These are phyloP conservation scores for Sitta europaea DNA, from an alignment of 2,113 vertebrate species.

Conservation along the genomic window DNA sequence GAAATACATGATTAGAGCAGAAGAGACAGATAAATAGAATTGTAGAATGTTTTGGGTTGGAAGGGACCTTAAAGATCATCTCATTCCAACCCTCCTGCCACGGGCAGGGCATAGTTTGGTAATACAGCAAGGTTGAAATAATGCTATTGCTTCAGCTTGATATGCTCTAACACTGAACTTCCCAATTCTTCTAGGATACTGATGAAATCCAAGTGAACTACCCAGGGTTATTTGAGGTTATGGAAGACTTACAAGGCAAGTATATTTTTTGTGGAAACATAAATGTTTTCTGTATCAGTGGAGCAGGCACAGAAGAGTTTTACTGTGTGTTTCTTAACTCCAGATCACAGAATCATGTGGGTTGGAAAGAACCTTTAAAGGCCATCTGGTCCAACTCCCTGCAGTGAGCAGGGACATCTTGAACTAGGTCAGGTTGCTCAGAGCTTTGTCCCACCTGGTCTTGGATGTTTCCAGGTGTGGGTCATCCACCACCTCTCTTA, in stretches of 20 bases:
- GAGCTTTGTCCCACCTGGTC: fast-evolving
- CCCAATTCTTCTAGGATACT: constrained; percentile 77
- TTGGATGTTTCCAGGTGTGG: background rate
- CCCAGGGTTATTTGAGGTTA: constrained; percentile 89
- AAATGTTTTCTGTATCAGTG: background rate
- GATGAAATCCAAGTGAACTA: constrained; percentile 93
- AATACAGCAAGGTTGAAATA: background rate
- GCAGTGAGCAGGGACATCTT: background rate
- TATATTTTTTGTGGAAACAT: background rate
- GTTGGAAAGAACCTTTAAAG: background rate
- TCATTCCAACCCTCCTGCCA: background rate
- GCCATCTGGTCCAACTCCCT: background rate
- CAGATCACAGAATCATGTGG: background rate
- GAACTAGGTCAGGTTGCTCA: background rate
- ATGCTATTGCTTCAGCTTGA: background rate
- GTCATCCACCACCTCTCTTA: background rate
- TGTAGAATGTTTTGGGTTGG: background rate
- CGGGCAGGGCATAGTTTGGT: fast-evolving
- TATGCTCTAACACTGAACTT: background rate
- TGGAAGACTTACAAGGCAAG: constrained; percentile 92
- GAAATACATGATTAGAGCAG: background rate
- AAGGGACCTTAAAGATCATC: background rate
- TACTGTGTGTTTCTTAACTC: background rate
- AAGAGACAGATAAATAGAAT: background rate
- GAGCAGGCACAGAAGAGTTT: background rate